phyloP scores from a whole-genome alignment of 2,888 invertebrate species.

The Brachyopa scutellaris region DNA sequence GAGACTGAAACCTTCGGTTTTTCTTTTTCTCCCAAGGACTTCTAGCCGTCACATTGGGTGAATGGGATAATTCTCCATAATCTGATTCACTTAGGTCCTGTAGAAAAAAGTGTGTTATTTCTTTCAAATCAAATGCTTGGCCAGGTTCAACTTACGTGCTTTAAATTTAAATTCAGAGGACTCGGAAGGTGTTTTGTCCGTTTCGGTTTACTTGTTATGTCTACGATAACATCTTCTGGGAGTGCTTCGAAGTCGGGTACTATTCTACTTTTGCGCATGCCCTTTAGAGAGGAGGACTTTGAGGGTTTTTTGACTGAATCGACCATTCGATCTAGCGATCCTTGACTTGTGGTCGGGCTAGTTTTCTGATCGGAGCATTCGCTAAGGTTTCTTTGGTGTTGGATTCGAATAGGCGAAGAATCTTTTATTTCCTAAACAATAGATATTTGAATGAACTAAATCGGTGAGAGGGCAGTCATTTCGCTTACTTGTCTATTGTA shows the following conservation, averaged over 20 bases:
- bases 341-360: constrained; percentile 60
- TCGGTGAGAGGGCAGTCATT: too few species aligned
- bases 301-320: constrained; percentile 64
- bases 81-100: constrained; percentile 80
- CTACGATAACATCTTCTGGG: constrained; percentile 80
- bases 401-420: constrained; percentile 59
- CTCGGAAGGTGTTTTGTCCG: constrained; percentile 79
- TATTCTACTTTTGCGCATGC: constrained; percentile 72
- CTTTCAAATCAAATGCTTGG: too few species aligned
- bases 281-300: constrained; percentile 60
- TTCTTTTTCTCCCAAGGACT: constrained; percentile 64
- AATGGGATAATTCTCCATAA: constrained; percentile 79
- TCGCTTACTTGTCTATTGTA: constrained; percentile 49
- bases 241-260: constrained; percentile 80
- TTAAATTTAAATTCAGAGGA: constrained; percentile 78
- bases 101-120: too few species aligned
- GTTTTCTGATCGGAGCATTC: constrained; percentile 62
- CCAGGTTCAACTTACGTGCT: constrained; percentile 76
- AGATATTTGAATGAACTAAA: background rate
- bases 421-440: constrained; percentile 50
- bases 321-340: constrained; percentile 43
- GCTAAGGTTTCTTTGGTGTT: constrained; percentile 54
- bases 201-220: constrained; percentile 76
- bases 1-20: constrained; percentile 79
- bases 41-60: constrained; percentile 38